Evolutionary conservation across 2,797 vertebrate genomes (phyloP), one percentile per base, ranked within the genome.

Genomic region (Meda fulgida): DNA sequence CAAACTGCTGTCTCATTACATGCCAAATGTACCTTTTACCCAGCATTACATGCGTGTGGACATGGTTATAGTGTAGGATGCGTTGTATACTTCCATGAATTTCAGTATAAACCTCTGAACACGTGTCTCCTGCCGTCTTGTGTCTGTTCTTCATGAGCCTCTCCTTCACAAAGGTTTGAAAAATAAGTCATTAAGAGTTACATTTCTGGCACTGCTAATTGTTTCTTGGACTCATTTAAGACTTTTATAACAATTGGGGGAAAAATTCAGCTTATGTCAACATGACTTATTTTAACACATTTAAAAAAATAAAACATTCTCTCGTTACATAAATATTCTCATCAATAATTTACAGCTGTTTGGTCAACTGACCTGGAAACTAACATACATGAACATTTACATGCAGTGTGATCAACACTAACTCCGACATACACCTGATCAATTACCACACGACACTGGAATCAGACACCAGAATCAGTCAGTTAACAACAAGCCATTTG

Each of bases 31-130:
- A 96, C 96, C 95, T 96, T 80, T 95, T 94, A 95, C 96, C 93
- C 92, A 93, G 93, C 95, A 95, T 96, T 96, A 95, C 94, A 92
- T 90, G 87, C 89, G 95, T 94, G 97, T 98, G 96, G 94, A 97
- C 93, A 93, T 96, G 96, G 96, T 99, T 95, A 94, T 97, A 97
- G 96, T 95, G 92, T 98, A 97, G 96, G 92, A 94, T 95, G 94
- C 96, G 94, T 95, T 97, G 96, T 98, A 96, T 97, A 96, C 95
- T 95, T 96, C 94, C 85, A 97, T 95, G 94, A 95, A 95, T 93
- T 97, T 96, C 97, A 97, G 95, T 97, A 98, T 98, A 98, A 98
- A 95, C 90, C 88, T 92, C 92, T 93, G 88, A 88, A 93, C 92
- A 93, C 87, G 83, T 85, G 86, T 80, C 34, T 26, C 38, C n/a